phyloP scores from a whole-genome alignment of 53 echinoderm and acorn worm genomes.

The Zoroaster sp. region DNA sequence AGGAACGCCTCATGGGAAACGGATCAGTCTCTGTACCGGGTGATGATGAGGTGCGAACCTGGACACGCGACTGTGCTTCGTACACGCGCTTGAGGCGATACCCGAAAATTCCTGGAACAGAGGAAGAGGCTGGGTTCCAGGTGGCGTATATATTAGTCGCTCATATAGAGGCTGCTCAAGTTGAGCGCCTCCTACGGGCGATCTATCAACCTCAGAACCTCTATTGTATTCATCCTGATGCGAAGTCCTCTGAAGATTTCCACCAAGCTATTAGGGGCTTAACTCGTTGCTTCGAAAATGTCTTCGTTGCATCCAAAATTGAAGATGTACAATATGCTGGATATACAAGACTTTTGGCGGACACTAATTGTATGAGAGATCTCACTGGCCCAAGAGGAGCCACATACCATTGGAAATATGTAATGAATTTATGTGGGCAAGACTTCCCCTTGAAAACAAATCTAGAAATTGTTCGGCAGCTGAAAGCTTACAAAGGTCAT shows the following conservation, averaged over 20 bases:
- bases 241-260: constrained; percentile 70
- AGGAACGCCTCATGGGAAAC: constrained; percentile 20
- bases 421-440: constrained; percentile 87
- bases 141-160: constrained; percentile 67
- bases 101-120: constrained; percentile 30
- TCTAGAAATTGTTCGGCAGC: constrained; percentile 80
- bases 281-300: constrained; percentile 86
- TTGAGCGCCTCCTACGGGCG: constrained; percentile 84
- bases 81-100: constrained; percentile 48
- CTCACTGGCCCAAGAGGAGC: constrained; percentile 30
- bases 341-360: constrained; percentile 73
- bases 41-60: constrained; percentile 55
- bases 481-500: constrained; percentile 74
- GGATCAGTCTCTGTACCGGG: constrained; percentile 61
- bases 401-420: constrained; percentile 71
- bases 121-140: constrained; percentile 70
- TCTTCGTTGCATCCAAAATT: constrained; percentile 77
- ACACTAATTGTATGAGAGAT: constrained; percentile 93
- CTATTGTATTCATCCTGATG: constrained; percentile 91
- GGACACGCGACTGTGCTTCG: constrained; percentile 61
- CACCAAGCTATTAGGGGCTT: constrained; percentile 66
- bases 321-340: constrained; percentile 79
- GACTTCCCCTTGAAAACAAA: constrained; percentile 96
- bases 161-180: constrained; percentile 73
- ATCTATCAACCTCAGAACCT: constrained; percentile 96